These are phyloP conservation scores for Leptopilina myrica DNA, from an alignment of 2,888 invertebrate genomes.

Conservation along the genomic window DNA sequence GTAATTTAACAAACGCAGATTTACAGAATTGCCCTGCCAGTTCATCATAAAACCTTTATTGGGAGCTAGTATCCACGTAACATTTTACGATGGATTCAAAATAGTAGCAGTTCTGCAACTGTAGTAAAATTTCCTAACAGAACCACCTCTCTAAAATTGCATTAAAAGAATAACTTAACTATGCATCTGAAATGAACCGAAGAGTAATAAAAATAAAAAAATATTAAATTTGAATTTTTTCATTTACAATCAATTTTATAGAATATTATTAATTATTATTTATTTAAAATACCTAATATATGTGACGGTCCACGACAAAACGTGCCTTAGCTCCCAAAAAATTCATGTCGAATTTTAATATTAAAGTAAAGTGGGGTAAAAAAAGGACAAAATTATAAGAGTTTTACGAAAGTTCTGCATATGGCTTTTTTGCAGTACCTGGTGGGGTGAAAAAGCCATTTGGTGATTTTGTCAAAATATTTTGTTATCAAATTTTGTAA, in stretches of 20 bases:
- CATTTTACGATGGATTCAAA: constrained; percentile 35
- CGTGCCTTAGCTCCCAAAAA: too few species aligned
- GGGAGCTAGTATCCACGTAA: constrained; percentile 26
- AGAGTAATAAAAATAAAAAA: background rate
- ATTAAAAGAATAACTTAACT: constrained; percentile 13
- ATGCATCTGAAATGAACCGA: background rate
- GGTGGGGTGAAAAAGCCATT: too few species aligned
- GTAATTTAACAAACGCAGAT: constrained; percentile 21
- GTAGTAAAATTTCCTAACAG: constrained; percentile 10
- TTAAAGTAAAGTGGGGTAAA: too few species aligned
- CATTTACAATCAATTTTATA: background rate
- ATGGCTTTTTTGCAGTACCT: too few species aligned
- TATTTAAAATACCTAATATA: background rate
- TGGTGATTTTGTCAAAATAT: too few species aligned
- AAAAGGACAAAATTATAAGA: too few species aligned
- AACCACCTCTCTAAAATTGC: constrained; percentile 15
- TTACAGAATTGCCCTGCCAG: constrained; percentile 25
- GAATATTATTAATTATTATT: background rate
- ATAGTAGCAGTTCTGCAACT: constrained; percentile 25
- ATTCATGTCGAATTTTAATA: too few species aligned
- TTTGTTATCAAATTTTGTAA: too few species aligned
- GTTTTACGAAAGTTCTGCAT: too few species aligned
- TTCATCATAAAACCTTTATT: constrained; percentile 37
- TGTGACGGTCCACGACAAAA: too few species aligned
- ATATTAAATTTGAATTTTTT: background rate